A percentile compares a stretch with the other conserved stretches of the same genome.
These are phyloP conservation scores for Sander lucioperca DNA, from an alignment of 2,113 vertebrate genomes.

Conservation along the genomic window DNA sequence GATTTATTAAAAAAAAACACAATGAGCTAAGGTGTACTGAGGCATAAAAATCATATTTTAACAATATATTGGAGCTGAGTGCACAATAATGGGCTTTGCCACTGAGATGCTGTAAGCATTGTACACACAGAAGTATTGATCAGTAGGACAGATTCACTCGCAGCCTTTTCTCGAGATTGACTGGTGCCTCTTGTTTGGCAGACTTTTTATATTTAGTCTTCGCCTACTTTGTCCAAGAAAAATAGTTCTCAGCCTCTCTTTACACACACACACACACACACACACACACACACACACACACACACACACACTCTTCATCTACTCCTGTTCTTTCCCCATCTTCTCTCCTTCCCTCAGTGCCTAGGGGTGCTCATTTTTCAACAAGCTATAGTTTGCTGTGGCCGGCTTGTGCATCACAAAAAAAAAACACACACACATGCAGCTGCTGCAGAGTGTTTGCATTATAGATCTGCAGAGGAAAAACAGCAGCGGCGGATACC, in stretches of 20 bases:
- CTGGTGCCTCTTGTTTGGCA: slow-evolving; percentile 30
- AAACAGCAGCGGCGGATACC: slow-evolving; percentile 51
- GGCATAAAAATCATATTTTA: slow-evolving; percentile 37
- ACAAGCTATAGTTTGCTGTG: slow-evolving; percentile 43
- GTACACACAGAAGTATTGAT: slow-evolving; percentile 41
- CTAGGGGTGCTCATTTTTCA: slow-evolving; percentile 59
- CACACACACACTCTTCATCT: slow-evolving; percentile 31
- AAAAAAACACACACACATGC: slow-evolving; percentile 10
- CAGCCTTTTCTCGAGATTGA: slow-evolving; percentile 30
- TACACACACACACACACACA: slow-evolving; percentile 25
- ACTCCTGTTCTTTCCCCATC: slow-evolving; percentile 24
- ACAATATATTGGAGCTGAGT: slow-evolving; percentile 33
- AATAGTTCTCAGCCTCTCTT: slow-evolving; percentile 5
- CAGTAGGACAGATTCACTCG: slow-evolving; percentile 15
- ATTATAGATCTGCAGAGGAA: slow-evolving; percentile 59
- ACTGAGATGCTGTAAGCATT: slow-evolving; percentile 10
- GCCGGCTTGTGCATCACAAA: slow-evolving; percentile 19
- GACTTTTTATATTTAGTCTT: slow-evolving; percentile 24
- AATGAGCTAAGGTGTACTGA: slow-evolving; percentile 19
- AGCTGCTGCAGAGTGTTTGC: slow-evolving; percentile 51
- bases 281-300: slow-evolving; percentile 21
- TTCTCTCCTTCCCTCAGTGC: slow-evolving; percentile 32
- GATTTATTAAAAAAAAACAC: slow-evolving; percentile 22
- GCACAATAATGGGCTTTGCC: slow-evolving; percentile 27
- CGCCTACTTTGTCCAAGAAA: slow-evolving; percentile 22